A percentile compares a stretch with the other conserved stretches of the same genome.
Conservation (phyloP, 2,113 vertebrate species). For the Zosterops pallidus region DNA sequence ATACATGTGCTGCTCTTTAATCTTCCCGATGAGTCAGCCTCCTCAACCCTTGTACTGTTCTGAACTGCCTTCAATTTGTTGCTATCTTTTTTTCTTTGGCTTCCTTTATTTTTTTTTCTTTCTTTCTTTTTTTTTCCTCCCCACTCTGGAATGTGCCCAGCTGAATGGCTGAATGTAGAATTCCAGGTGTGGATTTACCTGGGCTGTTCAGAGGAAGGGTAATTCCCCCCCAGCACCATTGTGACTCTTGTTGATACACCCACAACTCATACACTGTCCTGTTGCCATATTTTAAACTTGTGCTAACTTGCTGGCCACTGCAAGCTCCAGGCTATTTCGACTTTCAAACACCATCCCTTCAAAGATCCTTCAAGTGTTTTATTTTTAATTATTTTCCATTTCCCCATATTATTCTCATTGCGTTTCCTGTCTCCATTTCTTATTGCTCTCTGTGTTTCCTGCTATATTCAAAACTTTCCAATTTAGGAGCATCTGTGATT, state of each 20-base stretch:
- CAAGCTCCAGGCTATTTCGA: background rate
- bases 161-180: background rate
- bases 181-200: constrained; percentile 3
- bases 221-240: background rate
- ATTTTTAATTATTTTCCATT: constrained; percentile 49
- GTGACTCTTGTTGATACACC: background rate
- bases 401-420: background rate
- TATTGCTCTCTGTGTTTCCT: constrained; percentile 43
- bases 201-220: background rate
- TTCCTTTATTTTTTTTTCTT: background rate
- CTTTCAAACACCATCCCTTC: background rate
- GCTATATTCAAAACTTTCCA: constrained; percentile 41
- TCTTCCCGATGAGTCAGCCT: constrained; percentile 23
- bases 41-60: background rate
- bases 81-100: background rate
- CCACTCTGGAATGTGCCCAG: background rate
- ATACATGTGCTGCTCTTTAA: constrained; percentile 36
- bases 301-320: background rate
- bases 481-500: constrained; percentile 51
- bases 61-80: background rate
- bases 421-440: constrained; percentile 34
- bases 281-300: background rate
- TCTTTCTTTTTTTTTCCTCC: background rate
- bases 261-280: background rate
- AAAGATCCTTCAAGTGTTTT: constrained; percentile 32